Conservation (phyloP, 2,797 vertebrate genomes). For the Pangasius larnaudii region DNA sequence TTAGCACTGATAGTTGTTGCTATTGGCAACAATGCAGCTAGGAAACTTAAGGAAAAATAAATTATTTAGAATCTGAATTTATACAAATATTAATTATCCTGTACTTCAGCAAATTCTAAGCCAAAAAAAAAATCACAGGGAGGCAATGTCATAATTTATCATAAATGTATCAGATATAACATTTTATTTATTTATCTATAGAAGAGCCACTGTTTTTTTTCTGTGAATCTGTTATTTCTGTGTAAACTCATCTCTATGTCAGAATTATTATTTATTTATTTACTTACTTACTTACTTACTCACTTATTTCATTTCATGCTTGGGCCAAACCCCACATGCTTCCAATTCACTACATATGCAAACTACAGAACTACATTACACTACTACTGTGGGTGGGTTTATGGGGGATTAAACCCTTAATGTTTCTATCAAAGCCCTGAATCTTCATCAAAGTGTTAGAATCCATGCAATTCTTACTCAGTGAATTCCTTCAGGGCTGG, state of each 20-base stretch:
- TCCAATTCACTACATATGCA: neutral
- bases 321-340: neutral
- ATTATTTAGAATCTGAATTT: neutral
- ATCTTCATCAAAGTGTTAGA: neutral
- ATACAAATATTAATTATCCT: neutral
- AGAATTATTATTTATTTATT: neutral
- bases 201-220: neutral
- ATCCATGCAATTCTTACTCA: neutral
- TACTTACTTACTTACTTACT: neutral
- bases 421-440: constrained; percentile 1
- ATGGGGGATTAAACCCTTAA: neutral
- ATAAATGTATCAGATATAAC: neutral
- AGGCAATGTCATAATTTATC: neutral
- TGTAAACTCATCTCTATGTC: neutral
- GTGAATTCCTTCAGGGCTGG: neutral
- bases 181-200: neutral
- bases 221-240: neutral
- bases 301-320: neutral
- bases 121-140: neutral
- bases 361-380: neutral
- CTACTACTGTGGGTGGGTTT: neutral
- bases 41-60: neutral
- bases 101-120: neutral
- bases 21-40: neutral
- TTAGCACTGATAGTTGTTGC: neutral